Conservation (phyloP, 2,888 invertebrate species). For the Aleiodes alternator region DNA sequence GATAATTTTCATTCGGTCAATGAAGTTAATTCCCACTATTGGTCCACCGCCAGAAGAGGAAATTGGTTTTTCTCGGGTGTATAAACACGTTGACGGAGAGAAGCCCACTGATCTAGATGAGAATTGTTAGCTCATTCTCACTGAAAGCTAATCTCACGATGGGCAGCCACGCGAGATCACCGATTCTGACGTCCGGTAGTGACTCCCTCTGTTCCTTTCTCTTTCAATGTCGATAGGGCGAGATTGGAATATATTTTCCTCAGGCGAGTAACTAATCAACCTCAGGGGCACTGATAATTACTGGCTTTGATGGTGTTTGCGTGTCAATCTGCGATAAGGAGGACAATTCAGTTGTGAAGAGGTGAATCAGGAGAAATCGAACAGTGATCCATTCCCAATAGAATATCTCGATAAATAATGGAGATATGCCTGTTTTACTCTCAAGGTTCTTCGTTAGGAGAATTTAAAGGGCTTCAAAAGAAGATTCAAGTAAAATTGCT, state of each 20-base stretch:
- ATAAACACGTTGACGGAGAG: slow-evolving; percentile 29
- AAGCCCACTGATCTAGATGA: slow-evolving; percentile 21
- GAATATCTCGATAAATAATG: too few species aligned
- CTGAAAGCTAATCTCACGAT: slow-evolving; percentile 50
- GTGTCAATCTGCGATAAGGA: slow-evolving; percentile 38
- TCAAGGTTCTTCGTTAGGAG: too few species aligned
- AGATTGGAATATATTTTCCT: slow-evolving; percentile 46
- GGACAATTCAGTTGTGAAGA: not conserved
- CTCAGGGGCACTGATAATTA: slow-evolving; percentile 36
- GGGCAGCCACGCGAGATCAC: slow-evolving; percentile 46
- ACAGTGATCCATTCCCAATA: too few species aligned
- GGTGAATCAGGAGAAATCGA: too few species aligned
- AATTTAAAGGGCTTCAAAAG: too few species aligned
- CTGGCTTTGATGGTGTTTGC: slow-evolving; percentile 15
- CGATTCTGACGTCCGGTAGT: slow-evolving; percentile 27
- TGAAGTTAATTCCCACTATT: slow-evolving; percentile 58
- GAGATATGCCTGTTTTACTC: too few species aligned
- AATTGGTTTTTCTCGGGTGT: slow-evolving; percentile 48
- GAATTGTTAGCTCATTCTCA: slow-evolving; percentile 36
- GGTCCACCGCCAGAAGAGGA: slow-evolving; percentile 50
- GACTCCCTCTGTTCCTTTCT: slow-evolving; percentile 12
- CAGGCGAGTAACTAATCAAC: slow-evolving; percentile 41
- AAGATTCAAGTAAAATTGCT: too few species aligned
- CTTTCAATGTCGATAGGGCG: not conserved
- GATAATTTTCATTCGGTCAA: slow-evolving; percentile 59